Conservation (phyloP, 2,888 invertebrate species). For the Aphodius sticticus region DNA sequence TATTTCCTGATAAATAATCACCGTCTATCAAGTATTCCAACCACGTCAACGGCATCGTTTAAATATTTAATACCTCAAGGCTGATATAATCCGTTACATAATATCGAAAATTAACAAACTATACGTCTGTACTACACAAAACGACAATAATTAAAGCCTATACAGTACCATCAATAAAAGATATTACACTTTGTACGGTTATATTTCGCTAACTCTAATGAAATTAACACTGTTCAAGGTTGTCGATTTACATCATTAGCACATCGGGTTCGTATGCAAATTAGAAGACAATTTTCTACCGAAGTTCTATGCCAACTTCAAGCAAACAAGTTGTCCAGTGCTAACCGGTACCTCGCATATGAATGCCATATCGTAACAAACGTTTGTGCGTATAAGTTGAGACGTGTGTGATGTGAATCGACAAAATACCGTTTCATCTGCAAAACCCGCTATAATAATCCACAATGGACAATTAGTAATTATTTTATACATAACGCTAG, state of each 20-base stretch:
- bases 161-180: no score
- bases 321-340: neutral
- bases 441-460: neutral
- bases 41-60: no score
- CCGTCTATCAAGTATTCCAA: no score
- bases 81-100: no score
- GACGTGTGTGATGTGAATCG: neutral
- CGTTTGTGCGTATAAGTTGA: neutral
- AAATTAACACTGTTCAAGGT: neutral
- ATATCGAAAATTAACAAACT: no score
- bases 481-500: neutral
- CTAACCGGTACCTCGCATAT: neutral
- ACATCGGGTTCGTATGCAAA: neutral
- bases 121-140: no score
- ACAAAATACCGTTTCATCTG: neutral
- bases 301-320: neutral
- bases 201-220: neutral
- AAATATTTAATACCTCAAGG: no score
- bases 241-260: neutral
- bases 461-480: constrained; percentile 4
- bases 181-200: neutral
- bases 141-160: no score
- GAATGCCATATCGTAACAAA: neutral
- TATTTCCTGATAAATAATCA: no score
- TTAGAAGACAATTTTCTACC: neutral